These are phyloP conservation scores for Trogon surrucura DNA, from an alignment of 2,113 vertebrate genomes.

Conservation along the genomic window DNA sequence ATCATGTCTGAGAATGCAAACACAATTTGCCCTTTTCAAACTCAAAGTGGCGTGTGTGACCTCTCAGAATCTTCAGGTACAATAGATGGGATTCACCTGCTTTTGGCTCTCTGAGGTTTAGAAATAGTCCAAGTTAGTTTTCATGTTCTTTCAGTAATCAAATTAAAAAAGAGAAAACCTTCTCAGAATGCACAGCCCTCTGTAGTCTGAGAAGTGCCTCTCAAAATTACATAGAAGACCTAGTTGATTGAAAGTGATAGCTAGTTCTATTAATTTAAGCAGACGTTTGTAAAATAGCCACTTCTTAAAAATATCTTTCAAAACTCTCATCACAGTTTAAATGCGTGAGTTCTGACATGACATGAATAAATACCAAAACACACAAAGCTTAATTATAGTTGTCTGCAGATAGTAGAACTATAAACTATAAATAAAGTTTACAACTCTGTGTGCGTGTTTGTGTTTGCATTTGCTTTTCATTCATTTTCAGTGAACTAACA, in stretches of 20 bases:
- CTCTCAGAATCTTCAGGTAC: neutral
- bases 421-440: neutral
- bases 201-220: neutral
- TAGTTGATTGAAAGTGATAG: neutral
- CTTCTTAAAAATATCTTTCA: neutral
- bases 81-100: neutral
- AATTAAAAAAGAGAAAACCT: neutral
- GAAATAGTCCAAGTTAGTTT: neutral
- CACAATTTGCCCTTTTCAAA: neutral
- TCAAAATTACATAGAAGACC: neutral
- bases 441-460: neutral
- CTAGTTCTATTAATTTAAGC: neutral
- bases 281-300: neutral
- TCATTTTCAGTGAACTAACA: neutral
- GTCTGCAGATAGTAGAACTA: neutral
- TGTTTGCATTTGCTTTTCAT: neutral
- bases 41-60: rapidly evolving
- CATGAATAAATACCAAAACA: neutral
- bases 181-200: neutral
- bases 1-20: neutral
- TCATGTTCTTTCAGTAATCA: neutral
- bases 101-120: neutral
- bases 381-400: neutral
- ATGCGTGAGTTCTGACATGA: neutral
- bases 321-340: neutral